Percentiles rank a stretch among this genome's conserved stretches.
These are phyloP conservation scores for Osmoderma eremita DNA, from an alignment of 2,888 invertebrate genomes.

Conservation along the genomic window DNA sequence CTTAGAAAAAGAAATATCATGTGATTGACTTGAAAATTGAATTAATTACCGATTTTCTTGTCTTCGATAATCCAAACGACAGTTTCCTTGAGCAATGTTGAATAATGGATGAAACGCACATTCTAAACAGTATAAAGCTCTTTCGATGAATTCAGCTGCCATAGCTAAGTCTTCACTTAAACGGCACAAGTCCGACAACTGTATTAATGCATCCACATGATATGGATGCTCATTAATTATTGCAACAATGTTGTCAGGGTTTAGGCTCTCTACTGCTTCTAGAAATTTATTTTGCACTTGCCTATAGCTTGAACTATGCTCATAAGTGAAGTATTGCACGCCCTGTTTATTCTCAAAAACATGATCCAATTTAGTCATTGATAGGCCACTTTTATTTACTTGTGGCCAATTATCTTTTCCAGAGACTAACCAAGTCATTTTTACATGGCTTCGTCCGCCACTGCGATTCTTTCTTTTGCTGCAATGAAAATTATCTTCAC, in stretches of 20 bases:
- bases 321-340: conserved; percentile 75
- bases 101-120: conserved; percentile 83
- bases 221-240: conserved; percentile 80
- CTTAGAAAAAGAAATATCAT: no score
- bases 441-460: conserved; percentile 67
- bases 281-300: conserved; percentile 79
- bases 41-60: conserved; percentile 78
- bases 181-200: conserved; percentile 82
- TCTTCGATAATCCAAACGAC: conserved; percentile 78
- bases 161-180: conserved; percentile 81
- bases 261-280: conserved; percentile 80
- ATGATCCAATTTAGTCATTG: conserved; percentile 74
- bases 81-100: conserved; percentile 77
- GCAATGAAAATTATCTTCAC: conserved; percentile 43
- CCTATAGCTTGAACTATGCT: conserved; percentile 79
- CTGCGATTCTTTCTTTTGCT: conserved; percentile 70
- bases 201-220: conserved; percentile 83
- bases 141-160: conserved; percentile 82
- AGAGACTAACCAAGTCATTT: conserved; percentile 74
- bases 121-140: conserved; percentile 81
- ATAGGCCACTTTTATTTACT: conserved; percentile 75
- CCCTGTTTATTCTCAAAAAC: conserved; percentile 64
- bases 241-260: conserved; percentile 81
- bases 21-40: neutral
- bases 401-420: conserved; percentile 80